Conservation (phyloP, 2,113 vertebrate species). For the Pituophis catenifer region DNA sequence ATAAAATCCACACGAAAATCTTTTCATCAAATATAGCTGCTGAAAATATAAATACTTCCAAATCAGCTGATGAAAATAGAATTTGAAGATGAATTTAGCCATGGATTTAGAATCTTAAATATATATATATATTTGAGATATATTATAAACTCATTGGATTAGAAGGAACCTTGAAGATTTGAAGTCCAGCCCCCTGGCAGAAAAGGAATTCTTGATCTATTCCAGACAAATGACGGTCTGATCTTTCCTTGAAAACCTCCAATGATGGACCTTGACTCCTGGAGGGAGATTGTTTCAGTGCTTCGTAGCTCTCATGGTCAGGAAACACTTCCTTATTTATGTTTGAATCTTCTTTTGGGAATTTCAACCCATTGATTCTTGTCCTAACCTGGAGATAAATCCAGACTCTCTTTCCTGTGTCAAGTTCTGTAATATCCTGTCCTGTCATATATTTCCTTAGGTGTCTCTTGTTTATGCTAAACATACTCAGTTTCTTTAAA, state of each 20-base stretch:
- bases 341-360: not conserved
- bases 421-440: not conserved
- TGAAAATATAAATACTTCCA: not conserved
- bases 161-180: not conserved
- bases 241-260: not conserved
- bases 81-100: not conserved
- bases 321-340: not conserved
- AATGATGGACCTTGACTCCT: not conserved
- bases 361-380: not conserved
- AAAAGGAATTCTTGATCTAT: not conserved
- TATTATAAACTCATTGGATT: not conserved
- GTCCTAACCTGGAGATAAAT: not conserved
- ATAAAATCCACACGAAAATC: not conserved
- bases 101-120: not conserved
- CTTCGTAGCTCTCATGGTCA: not conserved
- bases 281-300: not conserved
- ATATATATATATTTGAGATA: too few species aligned
- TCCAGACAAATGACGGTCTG: not conserved
- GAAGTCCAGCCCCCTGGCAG: not conserved
- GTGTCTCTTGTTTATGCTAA: not conserved
- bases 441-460: not conserved
- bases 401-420: not conserved
- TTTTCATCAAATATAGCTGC: not conserved
- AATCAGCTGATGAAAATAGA: not conserved
- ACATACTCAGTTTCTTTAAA: not conserved